Percentiles rank a stretch among this genome's conserved stretches.
These are phyloP conservation scores for Chascanopsetta lugubris DNA, from an alignment of 2,113 vertebrate genomes.

Conservation along the genomic window DNA sequence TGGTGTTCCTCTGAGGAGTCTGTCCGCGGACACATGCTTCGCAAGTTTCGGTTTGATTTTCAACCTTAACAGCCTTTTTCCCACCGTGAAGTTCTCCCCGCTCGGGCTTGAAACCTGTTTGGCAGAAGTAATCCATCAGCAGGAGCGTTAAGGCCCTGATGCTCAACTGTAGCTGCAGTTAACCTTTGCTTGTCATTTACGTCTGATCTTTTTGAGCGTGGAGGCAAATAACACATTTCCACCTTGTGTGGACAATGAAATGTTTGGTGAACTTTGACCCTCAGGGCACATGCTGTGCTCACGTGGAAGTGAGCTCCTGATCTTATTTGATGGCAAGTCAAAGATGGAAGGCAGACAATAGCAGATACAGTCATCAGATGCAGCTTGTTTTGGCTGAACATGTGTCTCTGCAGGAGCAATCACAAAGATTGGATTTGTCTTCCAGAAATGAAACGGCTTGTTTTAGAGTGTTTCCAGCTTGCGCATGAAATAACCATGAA, in stretches of 20 bases:
- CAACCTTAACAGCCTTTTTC: neutral
- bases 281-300: too few species aligned
- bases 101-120: conserved; percentile 39
- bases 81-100: neutral
- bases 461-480: conserved; percentile 14
- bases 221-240: too few species aligned
- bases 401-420: neutral
- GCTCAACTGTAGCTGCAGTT: too few species aligned
- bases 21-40: conserved; percentile 1
- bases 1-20: conserved; percentile 11
- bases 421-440: neutral
- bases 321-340: conserved; percentile 13
- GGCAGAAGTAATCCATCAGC: conserved; percentile 8
- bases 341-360: conserved; percentile 21
- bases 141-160: too few species aligned
- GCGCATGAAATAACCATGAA: too few species aligned
- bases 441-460: neutral
- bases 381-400: too few species aligned
- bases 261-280: too few species aligned
- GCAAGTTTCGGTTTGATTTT: neutral
- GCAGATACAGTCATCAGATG: neutral
- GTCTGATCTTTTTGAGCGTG: too few species aligned
- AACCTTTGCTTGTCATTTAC: neutral
- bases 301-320: neutral
- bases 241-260: too few species aligned